Percentiles rank a stretch among this genome's conserved stretches.
Conservation (phyloP, 2,797 vertebrate genomes). For the Lindbergichthys nudifrons region DNA sequence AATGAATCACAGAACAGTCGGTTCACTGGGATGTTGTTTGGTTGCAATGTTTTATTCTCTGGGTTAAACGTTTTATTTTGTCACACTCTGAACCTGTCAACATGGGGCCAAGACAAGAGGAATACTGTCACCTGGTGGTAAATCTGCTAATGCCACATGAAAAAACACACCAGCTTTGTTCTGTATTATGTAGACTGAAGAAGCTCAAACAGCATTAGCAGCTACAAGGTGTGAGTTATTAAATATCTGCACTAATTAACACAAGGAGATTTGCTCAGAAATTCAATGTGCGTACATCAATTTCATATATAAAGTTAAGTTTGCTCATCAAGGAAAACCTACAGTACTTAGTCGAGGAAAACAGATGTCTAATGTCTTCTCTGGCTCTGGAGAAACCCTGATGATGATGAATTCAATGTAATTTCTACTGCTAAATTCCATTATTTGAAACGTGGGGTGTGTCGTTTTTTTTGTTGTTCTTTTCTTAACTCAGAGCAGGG, state of each 20-base stretch:
- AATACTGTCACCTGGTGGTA: constrained; percentile 77
- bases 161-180: constrained; percentile 1
- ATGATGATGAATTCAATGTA: not conserved
- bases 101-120: constrained; percentile 39
- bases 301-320: not conserved
- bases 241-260: constrained; percentile 12
- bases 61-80: constrained; percentile 31
- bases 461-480: not conserved
- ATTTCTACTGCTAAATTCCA: too few species aligned
- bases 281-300: not conserved
- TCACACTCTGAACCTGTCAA: constrained; percentile 37
- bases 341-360: not conserved
- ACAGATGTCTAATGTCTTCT: constrained; percentile 1
- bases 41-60: constrained; percentile 21
- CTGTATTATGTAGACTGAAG: constrained; percentile 1
- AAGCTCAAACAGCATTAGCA: not conserved
- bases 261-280: constrained; percentile 5
- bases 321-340: not conserved
- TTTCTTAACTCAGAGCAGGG: not conserved
- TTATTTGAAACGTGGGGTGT: not conserved
- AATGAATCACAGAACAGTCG: constrained; percentile 20
- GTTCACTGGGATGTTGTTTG: constrained; percentile 19
- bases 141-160: constrained; percentile 37
- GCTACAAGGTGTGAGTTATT: not conserved
- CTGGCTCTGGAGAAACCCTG: not conserved